Percentiles rank a stretch among this genome's conserved stretches.
Conservation (phyloP, 2,113 vertebrate species). For the Paramormyrops kingsleyae region DNA sequence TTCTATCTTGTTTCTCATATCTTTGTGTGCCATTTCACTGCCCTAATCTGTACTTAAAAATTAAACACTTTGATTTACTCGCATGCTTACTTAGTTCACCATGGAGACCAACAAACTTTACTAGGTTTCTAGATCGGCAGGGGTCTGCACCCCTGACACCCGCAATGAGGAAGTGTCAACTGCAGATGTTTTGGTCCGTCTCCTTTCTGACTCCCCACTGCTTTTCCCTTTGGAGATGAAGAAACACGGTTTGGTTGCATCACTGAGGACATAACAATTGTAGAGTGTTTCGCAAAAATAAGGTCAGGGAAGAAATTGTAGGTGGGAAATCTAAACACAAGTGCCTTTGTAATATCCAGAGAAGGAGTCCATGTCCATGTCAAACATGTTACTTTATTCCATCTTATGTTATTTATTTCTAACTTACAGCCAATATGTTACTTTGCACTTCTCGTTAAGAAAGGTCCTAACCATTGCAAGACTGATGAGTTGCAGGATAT, state of each 20-base stretch:
- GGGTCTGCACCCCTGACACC: background rate
- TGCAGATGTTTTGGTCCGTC: background rate
- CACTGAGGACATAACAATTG: background rate
- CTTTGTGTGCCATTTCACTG: background rate
- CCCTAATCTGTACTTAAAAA: background rate
- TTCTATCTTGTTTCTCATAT: background rate
- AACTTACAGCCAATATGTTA: background rate
- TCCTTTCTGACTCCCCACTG: background rate
- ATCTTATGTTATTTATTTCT: background rate
- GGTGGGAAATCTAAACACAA: background rate
- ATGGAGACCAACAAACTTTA: background rate
- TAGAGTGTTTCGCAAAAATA: background rate
- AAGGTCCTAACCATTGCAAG: background rate
- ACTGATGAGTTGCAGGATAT: background rate
- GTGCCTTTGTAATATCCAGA: background rate
- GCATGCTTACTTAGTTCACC: background rate
- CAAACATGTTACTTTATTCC: background rate
- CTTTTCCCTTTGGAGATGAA: background rate
- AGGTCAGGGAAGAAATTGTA: background rate
- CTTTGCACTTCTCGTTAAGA: background rate
- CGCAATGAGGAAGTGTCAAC: background rate
- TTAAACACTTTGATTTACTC: background rate
- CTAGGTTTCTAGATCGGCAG: background rate
- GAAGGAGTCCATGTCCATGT: background rate
- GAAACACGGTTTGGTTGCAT: background rate